Conservation (phyloP, 2,113 vertebrate genomes). For the Seriola quinqueradiata region DNA sequence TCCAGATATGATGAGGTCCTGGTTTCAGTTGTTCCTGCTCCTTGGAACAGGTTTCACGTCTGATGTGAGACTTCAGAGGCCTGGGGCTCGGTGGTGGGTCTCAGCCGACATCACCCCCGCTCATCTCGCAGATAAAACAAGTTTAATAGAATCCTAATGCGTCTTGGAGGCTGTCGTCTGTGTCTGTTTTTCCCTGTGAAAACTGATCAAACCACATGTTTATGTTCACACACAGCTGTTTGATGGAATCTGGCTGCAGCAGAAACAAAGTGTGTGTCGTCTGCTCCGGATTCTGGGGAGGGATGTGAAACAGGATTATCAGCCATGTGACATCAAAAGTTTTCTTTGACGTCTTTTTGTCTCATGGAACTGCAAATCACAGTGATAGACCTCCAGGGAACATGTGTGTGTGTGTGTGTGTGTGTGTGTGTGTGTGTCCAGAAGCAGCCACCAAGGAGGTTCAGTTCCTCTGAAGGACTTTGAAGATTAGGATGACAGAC, state of each 20-base stretch:
- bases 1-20: background rate
- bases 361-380: constrained; percentile 9
- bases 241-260: constrained; percentile 31
- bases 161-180: background rate
- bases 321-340: constrained; percentile 44
- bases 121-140: background rate
- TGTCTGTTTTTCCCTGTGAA: background rate
- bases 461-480: constrained; percentile 59
- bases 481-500: constrained; percentile 78
- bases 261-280: constrained; percentile 28
- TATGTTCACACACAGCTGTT: background rate
- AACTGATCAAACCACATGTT: constrained; percentile 30
- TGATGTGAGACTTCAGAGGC: background rate
- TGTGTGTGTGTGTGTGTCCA: constrained; percentile 14
- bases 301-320: constrained; percentile 48
- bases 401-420: background rate
- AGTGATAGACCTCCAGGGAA: constrained; percentile 15
- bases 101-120: background rate
- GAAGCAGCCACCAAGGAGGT: constrained; percentile 51
- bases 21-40: background rate
- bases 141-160: background rate
- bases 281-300: constrained; percentile 16
- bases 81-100: background rate
- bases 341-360: constrained; percentile 52
- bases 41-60: background rate